These are phyloP conservation scores for Conops quadrifasciatus DNA, from an alignment of 2,888 invertebrate species.

Conservation along the genomic window DNA sequence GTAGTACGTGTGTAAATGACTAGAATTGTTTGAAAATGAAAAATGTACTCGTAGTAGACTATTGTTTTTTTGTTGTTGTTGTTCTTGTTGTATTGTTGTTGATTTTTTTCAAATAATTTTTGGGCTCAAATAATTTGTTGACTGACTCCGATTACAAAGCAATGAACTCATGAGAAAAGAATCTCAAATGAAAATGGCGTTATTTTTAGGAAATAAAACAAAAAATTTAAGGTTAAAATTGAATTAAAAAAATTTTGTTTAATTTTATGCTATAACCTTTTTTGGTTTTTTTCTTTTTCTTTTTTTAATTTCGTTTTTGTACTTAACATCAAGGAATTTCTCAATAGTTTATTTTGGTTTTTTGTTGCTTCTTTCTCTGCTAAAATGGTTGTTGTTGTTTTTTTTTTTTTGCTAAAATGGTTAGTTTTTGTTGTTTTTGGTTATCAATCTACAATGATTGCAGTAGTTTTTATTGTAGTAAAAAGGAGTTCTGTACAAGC, in stretches of 20 bases:
- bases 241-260: not conserved
- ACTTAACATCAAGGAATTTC: conserved; percentile 19
- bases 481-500: too few relatives aligned
- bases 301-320: conserved; percentile 13
- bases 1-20: conserved; percentile 18
- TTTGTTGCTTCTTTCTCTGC: conserved; percentile 7
- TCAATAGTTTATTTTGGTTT: not conserved
- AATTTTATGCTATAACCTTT: not conserved
- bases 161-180: too few relatives aligned
- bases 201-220: too few relatives aligned
- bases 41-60: not conserved
- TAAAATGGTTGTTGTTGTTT: not conserved
- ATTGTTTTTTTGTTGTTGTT: too few relatives aligned
- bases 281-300: not conserved
- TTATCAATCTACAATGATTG: too few relatives aligned
- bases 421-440: not conserved
- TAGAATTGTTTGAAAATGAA: not conserved
- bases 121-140: too few relatives aligned
- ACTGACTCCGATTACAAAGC: too few relatives aligned
- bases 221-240: too few relatives aligned
- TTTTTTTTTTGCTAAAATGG: conserved; percentile 13
- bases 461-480: too few relatives aligned
- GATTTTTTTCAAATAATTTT: too few relatives aligned
- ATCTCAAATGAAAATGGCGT: too few relatives aligned
- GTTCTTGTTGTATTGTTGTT: too few relatives aligned